Evolutionary conservation across 2,113 vertebrate genomes (phyloP).

Genomic region (Calyptomena viridis): DNA sequence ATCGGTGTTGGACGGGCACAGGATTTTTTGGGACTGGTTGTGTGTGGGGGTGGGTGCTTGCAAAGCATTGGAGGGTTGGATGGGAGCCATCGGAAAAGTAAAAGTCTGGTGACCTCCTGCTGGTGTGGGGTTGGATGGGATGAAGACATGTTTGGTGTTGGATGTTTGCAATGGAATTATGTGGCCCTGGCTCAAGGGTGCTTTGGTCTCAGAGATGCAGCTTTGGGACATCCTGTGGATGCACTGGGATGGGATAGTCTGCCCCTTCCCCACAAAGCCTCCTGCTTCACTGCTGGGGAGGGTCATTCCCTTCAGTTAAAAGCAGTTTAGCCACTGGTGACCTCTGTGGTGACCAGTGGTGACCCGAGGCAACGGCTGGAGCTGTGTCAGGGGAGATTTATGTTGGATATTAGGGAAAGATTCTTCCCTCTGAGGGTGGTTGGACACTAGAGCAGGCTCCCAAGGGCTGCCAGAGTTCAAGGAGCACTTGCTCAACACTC

Average conservation of each 20-base stretch:
- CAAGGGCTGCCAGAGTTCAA: background rate
- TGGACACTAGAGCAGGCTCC: background rate
- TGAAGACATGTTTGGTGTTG: background rate
- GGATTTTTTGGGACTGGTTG: background rate
- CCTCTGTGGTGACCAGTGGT: background rate
- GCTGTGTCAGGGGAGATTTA: background rate
- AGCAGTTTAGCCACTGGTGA: background rate
- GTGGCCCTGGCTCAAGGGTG: fast-evolving
- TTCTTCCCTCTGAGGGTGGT: background rate
- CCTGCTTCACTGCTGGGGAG: background rate
- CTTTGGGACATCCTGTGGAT: background rate
- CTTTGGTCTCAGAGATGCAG: fast-evolving
- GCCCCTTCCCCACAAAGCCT: background rate
- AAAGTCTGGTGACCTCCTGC: background rate
- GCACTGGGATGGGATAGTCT: background rate
- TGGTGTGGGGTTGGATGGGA: background rate
- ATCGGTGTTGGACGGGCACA: fast-evolving
- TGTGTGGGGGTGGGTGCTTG: fast-evolving
- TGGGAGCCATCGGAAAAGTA: background rate
- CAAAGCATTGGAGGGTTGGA: fast-evolving
- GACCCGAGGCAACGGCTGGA: background rate
- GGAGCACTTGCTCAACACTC: fast-evolving
- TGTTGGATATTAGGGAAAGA: background rate
- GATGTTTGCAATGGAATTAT: background rate
- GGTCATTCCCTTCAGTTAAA: background rate